These are phyloP conservation scores for Trachelipus rathkii DNA, from an alignment of 1,140 invertebrate genomes.

Conservation along the genomic window DNA sequence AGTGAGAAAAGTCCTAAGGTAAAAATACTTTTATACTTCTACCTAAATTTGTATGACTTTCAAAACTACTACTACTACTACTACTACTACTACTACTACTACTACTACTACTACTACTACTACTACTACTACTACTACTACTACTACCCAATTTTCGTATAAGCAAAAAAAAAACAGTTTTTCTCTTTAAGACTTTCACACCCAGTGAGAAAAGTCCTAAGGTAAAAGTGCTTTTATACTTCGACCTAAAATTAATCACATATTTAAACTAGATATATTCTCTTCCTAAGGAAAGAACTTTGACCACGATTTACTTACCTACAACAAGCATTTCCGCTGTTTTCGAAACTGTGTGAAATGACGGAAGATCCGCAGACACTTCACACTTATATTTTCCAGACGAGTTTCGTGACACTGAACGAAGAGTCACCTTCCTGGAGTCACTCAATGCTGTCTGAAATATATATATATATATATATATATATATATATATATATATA, in stretches of 20 bases:
- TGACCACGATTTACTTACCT: conserved; percentile 52
- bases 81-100: too few relatives aligned
- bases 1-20: too few relatives aligned
- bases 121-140: too few relatives aligned
- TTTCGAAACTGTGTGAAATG: conserved; percentile 64
- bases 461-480: background rate
- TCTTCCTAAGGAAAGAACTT: background rate
- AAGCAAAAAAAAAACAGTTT: too few relatives aligned
- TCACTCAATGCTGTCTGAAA: conserved; percentile 37
- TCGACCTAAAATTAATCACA: background rate
- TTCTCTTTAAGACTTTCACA: too few relatives aligned
- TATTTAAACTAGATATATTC: background rate
- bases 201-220: too few relatives aligned
- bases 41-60: too few relatives aligned
- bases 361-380: conserved; percentile 72
- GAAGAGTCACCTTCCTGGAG: conserved; percentile 62
- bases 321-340: conserved; percentile 66
- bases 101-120: too few relatives aligned
- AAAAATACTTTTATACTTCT: too few relatives aligned
- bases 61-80: too few relatives aligned
- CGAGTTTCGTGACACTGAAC: conserved; percentile 64
- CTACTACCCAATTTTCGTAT: too few relatives aligned
- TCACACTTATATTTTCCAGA: conserved; percentile 78
- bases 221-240: too few relatives aligned
- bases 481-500: background rate